Percentiles rank a stretch among this genome's conserved stretches.
Evolutionary conservation across 2,797 vertebrate genomes (phyloP).

Genomic region (Columba guinea): DNA sequence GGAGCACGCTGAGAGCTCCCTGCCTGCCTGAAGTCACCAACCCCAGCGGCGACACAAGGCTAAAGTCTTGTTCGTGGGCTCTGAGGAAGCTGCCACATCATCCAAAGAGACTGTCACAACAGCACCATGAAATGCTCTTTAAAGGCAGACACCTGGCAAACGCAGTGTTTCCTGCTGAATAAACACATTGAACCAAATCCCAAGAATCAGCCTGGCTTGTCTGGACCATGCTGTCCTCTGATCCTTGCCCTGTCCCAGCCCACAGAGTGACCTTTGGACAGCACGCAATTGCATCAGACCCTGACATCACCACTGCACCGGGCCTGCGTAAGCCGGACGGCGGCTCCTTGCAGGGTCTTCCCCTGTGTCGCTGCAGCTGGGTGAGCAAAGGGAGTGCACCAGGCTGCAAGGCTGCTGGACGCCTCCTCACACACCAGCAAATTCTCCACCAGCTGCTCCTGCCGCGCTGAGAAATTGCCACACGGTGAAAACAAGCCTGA

Average conservation of each 20-base stretch:
- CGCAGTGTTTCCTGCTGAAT: rapidly evolving
- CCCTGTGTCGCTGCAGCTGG: neutral
- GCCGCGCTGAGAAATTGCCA: neutral
- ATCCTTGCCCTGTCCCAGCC: neutral
- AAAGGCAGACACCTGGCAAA: neutral
- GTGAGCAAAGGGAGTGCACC: rapidly evolving
- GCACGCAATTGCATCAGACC: neutral
- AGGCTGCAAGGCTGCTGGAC: rapidly evolving
- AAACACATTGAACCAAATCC: rapidly evolving
- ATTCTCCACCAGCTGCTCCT: neutral
- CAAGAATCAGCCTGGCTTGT: rapidly evolving
- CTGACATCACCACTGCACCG: rapidly evolving
- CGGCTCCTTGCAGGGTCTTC: neutral
- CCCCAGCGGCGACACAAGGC: rapidly evolving
- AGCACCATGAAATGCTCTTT: rapidly evolving
- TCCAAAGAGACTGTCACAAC: rapidly evolving
- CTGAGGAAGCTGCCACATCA: rapidly evolving
- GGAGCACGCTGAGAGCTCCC: rapidly evolving
- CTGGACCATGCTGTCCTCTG: neutral
- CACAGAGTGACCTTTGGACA: neutral
- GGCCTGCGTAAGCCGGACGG: rapidly evolving
- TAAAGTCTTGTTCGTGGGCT: rapidly evolving
- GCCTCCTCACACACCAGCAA: neutral
- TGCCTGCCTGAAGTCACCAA: neutral
- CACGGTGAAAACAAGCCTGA: rapidly evolving